Conservation (phyloP, 2,888 invertebrate species). For the Heliconius erato region DNA sequence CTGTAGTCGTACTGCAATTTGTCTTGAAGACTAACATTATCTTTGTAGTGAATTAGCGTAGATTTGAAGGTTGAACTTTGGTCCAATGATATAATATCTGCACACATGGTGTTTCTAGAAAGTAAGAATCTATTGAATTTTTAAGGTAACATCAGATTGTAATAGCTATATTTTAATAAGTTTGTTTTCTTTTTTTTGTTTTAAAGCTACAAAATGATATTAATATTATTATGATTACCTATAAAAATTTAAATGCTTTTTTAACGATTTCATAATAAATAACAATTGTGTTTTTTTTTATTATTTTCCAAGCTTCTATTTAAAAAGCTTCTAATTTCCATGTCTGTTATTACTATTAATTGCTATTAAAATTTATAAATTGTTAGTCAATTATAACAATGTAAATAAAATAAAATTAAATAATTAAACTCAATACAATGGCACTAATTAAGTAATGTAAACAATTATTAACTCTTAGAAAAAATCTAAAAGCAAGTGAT, state of each 20-base stretch:
- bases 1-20: conserved; percentile 51
- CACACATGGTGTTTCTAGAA: conserved; percentile 80
- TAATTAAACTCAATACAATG: conserved; percentile 50
- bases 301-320: background rate
- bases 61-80: conserved; percentile 85
- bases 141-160: conserved; percentile 40
- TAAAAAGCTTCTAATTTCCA: background rate
- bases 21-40: conserved; percentile 52
- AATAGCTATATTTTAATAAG: conserved; percentile 13
- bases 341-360: background rate
- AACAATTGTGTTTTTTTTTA: background rate
- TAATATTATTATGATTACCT: background rate
- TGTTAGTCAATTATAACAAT: conserved; percentile 52
- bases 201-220: background rate
- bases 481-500: conserved; percentile 10
- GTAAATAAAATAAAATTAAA: conserved; percentile 45
- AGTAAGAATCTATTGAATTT: conserved; percentile 44
- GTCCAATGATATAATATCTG: conserved; percentile 83
- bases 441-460: conserved; percentile 57
- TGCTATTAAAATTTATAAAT: conserved; percentile 35
- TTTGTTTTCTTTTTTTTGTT: background rate
- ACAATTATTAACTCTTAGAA: conserved; percentile 31
- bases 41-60: conserved; percentile 61
- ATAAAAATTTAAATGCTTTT: background rate
- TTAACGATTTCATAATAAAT: background rate